Evolutionary conservation across 37 sponge, comb jelly and placozoan genomes (phyloP), one percentile per base, ranked within the genome.

Genomic region (Bolinopsis microptera): DNA sequence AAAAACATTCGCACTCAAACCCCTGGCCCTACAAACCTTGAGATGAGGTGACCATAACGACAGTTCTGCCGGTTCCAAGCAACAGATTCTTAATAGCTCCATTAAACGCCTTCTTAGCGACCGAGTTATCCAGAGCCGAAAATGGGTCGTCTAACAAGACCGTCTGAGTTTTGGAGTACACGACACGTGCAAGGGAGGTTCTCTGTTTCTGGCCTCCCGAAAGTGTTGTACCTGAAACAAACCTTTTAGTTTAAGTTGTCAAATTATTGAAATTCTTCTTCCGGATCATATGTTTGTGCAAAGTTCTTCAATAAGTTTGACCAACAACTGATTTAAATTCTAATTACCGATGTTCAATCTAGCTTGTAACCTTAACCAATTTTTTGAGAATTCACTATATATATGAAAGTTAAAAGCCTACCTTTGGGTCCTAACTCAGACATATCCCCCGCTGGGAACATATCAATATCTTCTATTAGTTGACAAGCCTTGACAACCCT

Each of bases 341-440:
- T n/a, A n/a, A n/a, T n/a, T n/a, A n/a, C n/a, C n/a, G n/a, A n/a
- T n/a, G n/a, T n/a, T n/a, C n/a, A n/a, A n/a, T n/a, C n/a, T n/a
- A n/a, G n/a, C n/a, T n/a, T n/a, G n/a, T n/a, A n/a, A n/a, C n/a
- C n/a, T n/a, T n/a, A n/a, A n/a, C n/a, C n/a, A n/a, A n/a, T n/a
- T n/a, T n/a, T n/a, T n/a, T n/a, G n/a, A n/a, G n/a, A n/a, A n/a
- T n/a, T n/a, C n/a, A n/a, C n/a, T n/a, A n/a, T n/a, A n/a, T n/a
- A n/a, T n/a, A n/a, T n/a, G n/a, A n/a, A n/a, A n/a, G n/a, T n/a
- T n/a, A n/a, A n/a, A n/a, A n/a, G n/a, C 61, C 13, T 48, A 72
- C 75, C 75, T 72, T 72, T 72, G 75, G 75, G 26, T 72, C 75
- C 75, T 30, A 72, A 23, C 75, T 72, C 75, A 72, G 75, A 72